Evolutionary conservation across 2,113 vertebrate genomes (phyloP).

Genomic region (Pachycephala philippinensis): DNA sequence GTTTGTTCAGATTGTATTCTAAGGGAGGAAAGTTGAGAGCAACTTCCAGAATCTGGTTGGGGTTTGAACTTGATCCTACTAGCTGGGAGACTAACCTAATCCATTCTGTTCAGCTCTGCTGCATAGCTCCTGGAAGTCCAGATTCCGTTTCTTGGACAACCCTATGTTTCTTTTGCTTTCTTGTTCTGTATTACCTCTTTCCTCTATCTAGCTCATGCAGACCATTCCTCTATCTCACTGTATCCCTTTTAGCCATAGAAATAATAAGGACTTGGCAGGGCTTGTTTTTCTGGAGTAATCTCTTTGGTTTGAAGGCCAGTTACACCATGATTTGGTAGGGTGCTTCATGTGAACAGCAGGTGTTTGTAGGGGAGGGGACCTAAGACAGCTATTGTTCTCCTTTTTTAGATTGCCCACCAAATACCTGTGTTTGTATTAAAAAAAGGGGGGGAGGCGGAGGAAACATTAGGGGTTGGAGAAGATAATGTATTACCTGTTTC

Average conservation of each 20-base stretch:
- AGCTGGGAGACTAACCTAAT: neutral
- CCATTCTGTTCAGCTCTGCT: neutral
- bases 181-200: constrained; percentile 15
- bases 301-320: neutral
- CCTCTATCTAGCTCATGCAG: neutral
- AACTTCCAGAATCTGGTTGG: neutral
- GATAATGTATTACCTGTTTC: constrained; percentile 68
- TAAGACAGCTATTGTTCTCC: neutral
- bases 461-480: constrained; percentile 2
- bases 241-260: constrained; percentile 9
- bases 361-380: neutral
- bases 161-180: constrained; percentile 5
- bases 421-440: constrained; percentile 33
- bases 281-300: neutral
- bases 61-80: neutral
- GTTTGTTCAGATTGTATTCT: neutral
- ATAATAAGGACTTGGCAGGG: neutral
- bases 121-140: neutral
- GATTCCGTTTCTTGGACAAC: neutral
- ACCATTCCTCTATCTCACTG: neutral
- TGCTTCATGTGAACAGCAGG: neutral
- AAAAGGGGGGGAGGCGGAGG: neutral
- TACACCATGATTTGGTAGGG: neutral
- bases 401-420: constrained; percentile 34
- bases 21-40: neutral